A percentile compares a stretch with the other conserved stretches of the same genome.
phyloP scores from a whole-genome alignment of 2,888 invertebrate species.

The Electrophaes corylata region DNA sequence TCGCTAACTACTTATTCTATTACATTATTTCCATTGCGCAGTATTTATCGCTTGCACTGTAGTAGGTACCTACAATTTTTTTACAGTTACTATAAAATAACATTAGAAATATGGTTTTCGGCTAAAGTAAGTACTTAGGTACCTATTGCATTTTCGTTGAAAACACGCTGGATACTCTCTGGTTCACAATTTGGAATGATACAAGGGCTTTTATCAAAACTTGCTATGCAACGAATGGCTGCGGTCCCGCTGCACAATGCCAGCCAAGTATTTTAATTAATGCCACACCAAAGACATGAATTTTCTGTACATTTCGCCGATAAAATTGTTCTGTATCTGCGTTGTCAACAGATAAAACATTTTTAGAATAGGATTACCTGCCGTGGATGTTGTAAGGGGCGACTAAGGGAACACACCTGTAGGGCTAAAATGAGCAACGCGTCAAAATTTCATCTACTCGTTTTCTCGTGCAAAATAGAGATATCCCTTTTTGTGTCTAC shows the following conservation, averaged over 20 bases:
- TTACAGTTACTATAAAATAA: too few species aligned
- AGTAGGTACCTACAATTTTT: too few species aligned
- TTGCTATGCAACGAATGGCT: constrained; percentile 47
- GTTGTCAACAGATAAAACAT: constrained; percentile 42
- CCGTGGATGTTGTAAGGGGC: too few species aligned
- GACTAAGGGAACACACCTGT: too few species aligned
- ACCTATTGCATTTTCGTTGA: constrained; percentile 8
- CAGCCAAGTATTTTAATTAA: constrained; percentile 75
- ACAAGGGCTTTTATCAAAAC: constrained; percentile 54
- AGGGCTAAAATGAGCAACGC: too few species aligned
- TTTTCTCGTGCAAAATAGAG: too few species aligned
- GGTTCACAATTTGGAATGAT: constrained; percentile 40
- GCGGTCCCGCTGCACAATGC: constrained; percentile 54
- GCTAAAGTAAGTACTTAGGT: constrained; percentile 12
- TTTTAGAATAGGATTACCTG: too few species aligned
- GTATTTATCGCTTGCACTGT: too few species aligned
- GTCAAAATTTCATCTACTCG: too few species aligned
- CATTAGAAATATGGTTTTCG: too few species aligned
- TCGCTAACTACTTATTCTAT: too few species aligned
- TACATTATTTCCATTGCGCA: background rate
- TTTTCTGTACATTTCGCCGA: constrained; percentile 65
- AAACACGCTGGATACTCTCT: constrained; percentile 1
- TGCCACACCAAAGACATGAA: constrained; percentile 66
- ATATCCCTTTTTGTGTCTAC: too few species aligned
- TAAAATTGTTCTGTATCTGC: constrained; percentile 54